Evolutionary conservation across 2,797 vertebrate species (phyloP).

Genomic region (Calcarius lapponicus): DNA sequence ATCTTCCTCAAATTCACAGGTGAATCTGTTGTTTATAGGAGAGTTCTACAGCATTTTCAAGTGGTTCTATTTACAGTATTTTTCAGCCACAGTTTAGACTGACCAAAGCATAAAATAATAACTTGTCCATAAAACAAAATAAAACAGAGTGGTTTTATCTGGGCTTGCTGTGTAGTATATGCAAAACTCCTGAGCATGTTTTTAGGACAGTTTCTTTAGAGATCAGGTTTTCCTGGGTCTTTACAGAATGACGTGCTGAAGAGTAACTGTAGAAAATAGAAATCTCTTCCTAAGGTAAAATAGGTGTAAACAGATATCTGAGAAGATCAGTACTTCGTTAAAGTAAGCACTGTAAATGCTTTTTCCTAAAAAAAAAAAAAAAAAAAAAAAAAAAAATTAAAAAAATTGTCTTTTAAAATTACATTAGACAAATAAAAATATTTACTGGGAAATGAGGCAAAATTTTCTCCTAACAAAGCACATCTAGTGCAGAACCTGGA

Average conservation of each 20-base stretch:
- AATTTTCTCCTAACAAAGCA: neutral
- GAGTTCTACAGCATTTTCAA: neutral
- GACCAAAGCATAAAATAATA: neutral
- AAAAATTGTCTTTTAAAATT: neutral
- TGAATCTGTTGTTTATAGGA: neutral
- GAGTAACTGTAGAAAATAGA: neutral
- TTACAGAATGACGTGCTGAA: neutral
- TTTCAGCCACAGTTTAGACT: neutral
- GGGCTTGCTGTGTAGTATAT: neutral
- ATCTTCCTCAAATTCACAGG: neutral
- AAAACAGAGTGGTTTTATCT: neutral
- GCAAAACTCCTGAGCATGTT: neutral
- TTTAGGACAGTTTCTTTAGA: neutral
- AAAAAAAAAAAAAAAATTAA: too few relatives aligned
- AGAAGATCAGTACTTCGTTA: neutral
- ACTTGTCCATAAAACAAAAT: neutral
- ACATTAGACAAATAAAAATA: neutral
- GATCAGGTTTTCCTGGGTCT: neutral
- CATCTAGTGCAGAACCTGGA: neutral
- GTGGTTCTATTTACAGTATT: neutral
- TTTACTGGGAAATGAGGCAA: neutral
- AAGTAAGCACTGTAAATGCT: neutral
- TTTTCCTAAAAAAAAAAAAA: neutral
- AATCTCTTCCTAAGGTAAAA: neutral
- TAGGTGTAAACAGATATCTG: neutral